phyloP scores from a whole-genome alignment of 1,140 invertebrate genomes.

The Brachionus sp. region DNA sequence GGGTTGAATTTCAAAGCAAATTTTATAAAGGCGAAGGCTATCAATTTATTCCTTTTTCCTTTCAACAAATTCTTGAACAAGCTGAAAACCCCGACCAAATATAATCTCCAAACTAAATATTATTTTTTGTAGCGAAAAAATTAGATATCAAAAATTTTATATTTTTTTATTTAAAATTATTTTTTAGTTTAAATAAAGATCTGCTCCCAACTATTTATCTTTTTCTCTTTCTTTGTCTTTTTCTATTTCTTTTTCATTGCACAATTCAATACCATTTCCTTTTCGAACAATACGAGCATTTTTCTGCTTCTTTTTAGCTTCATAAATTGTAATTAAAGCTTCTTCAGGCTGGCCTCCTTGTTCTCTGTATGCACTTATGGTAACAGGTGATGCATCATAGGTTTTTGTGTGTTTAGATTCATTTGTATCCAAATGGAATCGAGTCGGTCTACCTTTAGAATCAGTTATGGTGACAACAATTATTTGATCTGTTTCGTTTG shows the following conservation, averaged over 20 bases:
- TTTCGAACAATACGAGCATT: not conserved
- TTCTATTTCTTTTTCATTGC: not conserved
- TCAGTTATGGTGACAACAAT: constrained; percentile 5
- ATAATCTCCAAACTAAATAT: not conserved
- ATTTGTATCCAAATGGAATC: not conserved
- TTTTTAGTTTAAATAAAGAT: not conserved
- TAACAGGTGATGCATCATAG: not conserved
- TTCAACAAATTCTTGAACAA: constrained; percentile 27
- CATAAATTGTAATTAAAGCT: not conserved
- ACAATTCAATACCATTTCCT: not conserved
- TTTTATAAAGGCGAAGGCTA: constrained; percentile 47
- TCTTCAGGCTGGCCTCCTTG: not conserved
- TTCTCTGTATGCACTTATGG: not conserved
- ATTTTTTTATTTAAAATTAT: not conserved
- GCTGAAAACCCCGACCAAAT: constrained; percentile 30
- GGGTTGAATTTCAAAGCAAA: constrained; percentile 56
- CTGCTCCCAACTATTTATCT: not conserved
- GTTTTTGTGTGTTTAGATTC: constrained; percentile 12
- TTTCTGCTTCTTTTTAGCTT: constrained; percentile 24
- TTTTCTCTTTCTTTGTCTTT: not conserved
- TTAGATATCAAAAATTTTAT: not conserved
- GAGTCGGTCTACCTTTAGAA: constrained; percentile 18
- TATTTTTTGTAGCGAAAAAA: not conserved
- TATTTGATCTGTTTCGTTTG: not conserved
- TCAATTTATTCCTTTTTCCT: constrained; percentile 46